Evolutionary conservation across 2,888 invertebrate genomes (phyloP).

Genomic region (Diarsia rubi): DNA sequence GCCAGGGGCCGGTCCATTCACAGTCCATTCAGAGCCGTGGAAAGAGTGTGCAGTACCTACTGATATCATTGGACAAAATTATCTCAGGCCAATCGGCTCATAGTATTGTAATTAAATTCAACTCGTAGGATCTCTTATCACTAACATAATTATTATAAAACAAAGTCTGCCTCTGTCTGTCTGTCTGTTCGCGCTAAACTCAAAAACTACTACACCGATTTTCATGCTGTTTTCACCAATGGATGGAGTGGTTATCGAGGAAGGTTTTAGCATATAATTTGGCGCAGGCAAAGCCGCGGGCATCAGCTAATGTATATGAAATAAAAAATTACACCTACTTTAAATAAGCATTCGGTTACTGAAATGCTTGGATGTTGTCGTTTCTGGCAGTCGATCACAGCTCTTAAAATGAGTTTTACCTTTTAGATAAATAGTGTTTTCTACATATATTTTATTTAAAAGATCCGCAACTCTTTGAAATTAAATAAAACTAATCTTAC

Average conservation of each 20-base stretch:
- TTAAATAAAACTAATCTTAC: too few species aligned
- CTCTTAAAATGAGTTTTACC: not conserved
- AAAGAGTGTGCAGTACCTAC: constrained; percentile 85
- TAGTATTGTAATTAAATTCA: constrained; percentile 51
- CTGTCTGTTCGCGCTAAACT: too few species aligned
- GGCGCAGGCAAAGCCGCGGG: too few species aligned
- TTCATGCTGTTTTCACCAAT: too few species aligned
- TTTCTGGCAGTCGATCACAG: not conserved
- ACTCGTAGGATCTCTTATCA: constrained; percentile 43
- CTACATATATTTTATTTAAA: not conserved
- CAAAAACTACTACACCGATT: too few species aligned
- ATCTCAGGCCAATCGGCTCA: constrained; percentile 76
- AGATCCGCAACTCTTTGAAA: too few species aligned
- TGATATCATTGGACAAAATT: constrained; percentile 85
- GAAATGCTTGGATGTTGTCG: not conserved
- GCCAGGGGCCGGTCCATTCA: constrained; percentile 83
- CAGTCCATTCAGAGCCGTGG: constrained; percentile 80
- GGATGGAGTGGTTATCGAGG: too few species aligned
- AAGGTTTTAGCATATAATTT: too few species aligned
- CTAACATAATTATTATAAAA: too few species aligned
- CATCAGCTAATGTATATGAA: too few species aligned
- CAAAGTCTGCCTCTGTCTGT: too few species aligned
- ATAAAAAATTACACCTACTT: not conserved
- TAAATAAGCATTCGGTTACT: not conserved
- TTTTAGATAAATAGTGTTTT: not conserved